Base-by-base conservation (phyloP, 2,888 invertebrate genomes). In the Drosophila parthenogenetica region DNA sequence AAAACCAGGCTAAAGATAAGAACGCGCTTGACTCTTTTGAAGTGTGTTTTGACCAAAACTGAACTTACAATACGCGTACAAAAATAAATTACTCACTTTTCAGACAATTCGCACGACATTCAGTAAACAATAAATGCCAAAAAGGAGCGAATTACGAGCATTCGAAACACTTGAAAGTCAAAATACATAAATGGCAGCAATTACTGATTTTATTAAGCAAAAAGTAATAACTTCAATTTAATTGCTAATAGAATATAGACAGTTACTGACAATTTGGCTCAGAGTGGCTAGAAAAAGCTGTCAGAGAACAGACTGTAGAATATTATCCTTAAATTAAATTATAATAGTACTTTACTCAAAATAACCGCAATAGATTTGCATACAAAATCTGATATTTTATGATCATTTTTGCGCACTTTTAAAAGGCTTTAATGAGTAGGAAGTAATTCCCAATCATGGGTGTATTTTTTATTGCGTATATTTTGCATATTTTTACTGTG, bases 1-100 rank as follows among this genome's bases (percentile, higher is more conserved):
- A 48, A n/a, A 59, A 16, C 25, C 25, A 13, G 40, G 13, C 59
- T 42, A 25, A 42, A 57, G 61, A 73, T 74, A 67, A 67, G 62
- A 73, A 45, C 42, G 60, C 60, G 68, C 53, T 54, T 35, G 59
- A 7, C 46, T 59, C 69, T 68, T 69, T 72, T 69, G 74, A 72
- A 64, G 62, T 78, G 62, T 78, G 2, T 50, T 19, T 49, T 74
- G 57, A 13, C 46, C 45, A 74, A 46, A 14, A 32, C 3, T 11
- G 11, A 51, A 39, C 22, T 46, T 50, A 55, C 54, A 58, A 45
- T 45, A 32, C 32, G 32, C 17, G 37, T 16, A 14, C 46, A 39
- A 8, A 40, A n/a, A 42, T 58, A 40, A 46, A 60, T 77, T 61
- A 55, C 42, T 55, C 77, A 74, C 19, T 61, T 53, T 64, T 50